These are phyloP conservation scores for Varecia variegata DNA, from an alignment of 2,797 vertebrate genomes.

Conservation along the genomic window DNA sequence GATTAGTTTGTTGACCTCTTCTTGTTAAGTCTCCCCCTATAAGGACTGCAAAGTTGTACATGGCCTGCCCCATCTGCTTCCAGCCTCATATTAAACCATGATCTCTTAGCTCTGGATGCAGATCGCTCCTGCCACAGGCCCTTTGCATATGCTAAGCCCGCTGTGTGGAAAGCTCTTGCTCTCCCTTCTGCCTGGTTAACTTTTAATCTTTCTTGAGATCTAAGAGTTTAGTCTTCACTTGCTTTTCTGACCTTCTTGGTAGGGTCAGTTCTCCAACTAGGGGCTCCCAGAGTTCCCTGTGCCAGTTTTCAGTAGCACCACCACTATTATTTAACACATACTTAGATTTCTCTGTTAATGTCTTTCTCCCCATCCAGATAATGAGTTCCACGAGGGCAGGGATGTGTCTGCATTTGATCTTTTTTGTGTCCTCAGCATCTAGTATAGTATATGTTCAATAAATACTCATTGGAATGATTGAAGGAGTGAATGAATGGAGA, in stretches of 20 bases:
- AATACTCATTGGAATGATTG: not conserved
- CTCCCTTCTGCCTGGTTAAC: not conserved
- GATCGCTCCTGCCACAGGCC: not conserved
- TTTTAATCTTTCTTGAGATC: not conserved
- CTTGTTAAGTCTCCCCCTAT: not conserved
- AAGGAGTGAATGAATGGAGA: not conserved
- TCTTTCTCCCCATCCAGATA: not conserved
- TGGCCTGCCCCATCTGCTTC: not conserved
- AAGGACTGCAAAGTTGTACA: not conserved
- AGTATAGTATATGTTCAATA: not conserved
- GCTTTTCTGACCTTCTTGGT: not conserved
- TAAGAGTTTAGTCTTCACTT: not conserved
- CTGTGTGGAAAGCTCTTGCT: not conserved
- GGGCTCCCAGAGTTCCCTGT: not conserved
- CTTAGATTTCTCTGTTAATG: not conserved
- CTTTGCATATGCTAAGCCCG: not conserved
- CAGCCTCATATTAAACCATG: not conserved
- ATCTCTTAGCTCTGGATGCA: not conserved
- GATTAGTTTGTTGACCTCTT: not conserved
- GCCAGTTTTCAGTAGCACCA: not conserved
- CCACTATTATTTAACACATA: not conserved
- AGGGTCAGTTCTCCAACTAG: not conserved
- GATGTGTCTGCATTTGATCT: not conserved
- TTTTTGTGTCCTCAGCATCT: not conserved
- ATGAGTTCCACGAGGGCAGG: not conserved